These are phyloP conservation scores for Rhinopithecus roxellana DNA, from an alignment of 2,113 vertebrate species.

Conservation along the genomic window DNA sequence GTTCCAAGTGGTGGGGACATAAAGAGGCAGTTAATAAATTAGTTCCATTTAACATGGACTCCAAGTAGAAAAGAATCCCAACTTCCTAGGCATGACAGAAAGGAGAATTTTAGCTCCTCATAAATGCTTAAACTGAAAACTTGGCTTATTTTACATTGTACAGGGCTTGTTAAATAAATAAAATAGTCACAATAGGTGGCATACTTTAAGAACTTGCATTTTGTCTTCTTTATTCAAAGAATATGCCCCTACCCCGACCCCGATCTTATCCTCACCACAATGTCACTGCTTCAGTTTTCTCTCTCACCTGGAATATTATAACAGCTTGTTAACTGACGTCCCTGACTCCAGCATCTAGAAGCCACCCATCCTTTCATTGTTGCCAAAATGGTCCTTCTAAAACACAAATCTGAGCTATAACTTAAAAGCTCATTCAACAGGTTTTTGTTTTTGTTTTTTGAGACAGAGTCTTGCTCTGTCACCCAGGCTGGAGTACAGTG, in stretches of 20 bases:
- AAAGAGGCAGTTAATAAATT: conserved; percentile 27
- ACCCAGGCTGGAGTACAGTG: too few species aligned
- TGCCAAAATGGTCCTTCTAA: background rate
- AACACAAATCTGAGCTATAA: conserved; percentile 1
- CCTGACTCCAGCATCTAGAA: background rate
- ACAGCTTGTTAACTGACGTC: background rate
- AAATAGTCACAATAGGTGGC: background rate
- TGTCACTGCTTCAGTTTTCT: background rate
- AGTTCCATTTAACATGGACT: background rate
- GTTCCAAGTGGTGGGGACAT: background rate
- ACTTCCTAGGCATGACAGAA: conserved; percentile 2
- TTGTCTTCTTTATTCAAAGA: conserved; percentile 19
- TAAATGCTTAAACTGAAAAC: background rate
- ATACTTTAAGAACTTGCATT: background rate
- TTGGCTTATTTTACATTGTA: background rate
- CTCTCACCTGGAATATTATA: background rate
- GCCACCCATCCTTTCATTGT: background rate
- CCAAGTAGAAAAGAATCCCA: background rate
- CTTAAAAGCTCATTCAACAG: background rate
- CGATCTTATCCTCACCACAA: background rate
- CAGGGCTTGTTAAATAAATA: background rate
- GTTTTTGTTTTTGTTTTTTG: too few species aligned
- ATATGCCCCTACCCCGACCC: background rate
- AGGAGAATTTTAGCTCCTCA: conserved; percentile 1
- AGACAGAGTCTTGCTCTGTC: too few species aligned